Evolutionary conservation across 2,797 vertebrate genomes (phyloP), one percentile per base, ranked within the genome.

Genomic region (Molossus molossus): DNA sequence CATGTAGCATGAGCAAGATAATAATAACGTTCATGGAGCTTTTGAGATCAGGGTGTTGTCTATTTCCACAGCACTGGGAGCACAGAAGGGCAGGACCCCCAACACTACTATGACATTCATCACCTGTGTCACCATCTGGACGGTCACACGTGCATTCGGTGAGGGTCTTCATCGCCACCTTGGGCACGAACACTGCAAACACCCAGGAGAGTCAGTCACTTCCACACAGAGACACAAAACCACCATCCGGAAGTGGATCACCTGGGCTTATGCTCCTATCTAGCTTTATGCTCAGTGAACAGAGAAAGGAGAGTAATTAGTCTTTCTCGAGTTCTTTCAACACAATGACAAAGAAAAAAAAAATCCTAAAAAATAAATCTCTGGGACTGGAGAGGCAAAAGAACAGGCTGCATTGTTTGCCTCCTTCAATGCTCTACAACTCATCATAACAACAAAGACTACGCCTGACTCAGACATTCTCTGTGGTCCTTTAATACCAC

Each of bases 251-350:
- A 50, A 76, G 33, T 3, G 17, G 33, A 9, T 37, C 6, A 0
- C 57, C 45, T 14, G 5, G 50, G 60, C 29, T 86, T n/a, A 5
- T 7, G 17, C 23, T 53, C 10, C 0, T 1, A 23, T 27, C 64
- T 40, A 50, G 60, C 50, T 72, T 40, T 48, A 18, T 29, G 21
- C 53, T 82, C 27, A 10, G 81, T 48, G 50, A 9, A 67, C 85
- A 90, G 15, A 86, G 27, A 91, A 94, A 94, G 27, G 48, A 79
- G 80, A 82, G 11, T 20, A 69, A 95, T 93, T 93, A 94, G 83
- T 87, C 81, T 87, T 81, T 91, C 53, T 77, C 55, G 92, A 90
- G 77, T 86, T 94, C 89, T 96, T 93, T 86, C 62, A 94, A 65
- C 29, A 73, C 23, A 50, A n/a, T 50, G 45, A 86, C 58, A 37